Conservation (phyloP, 2,113 vertebrate species). For the Tragelaphus imberbis region DNA sequence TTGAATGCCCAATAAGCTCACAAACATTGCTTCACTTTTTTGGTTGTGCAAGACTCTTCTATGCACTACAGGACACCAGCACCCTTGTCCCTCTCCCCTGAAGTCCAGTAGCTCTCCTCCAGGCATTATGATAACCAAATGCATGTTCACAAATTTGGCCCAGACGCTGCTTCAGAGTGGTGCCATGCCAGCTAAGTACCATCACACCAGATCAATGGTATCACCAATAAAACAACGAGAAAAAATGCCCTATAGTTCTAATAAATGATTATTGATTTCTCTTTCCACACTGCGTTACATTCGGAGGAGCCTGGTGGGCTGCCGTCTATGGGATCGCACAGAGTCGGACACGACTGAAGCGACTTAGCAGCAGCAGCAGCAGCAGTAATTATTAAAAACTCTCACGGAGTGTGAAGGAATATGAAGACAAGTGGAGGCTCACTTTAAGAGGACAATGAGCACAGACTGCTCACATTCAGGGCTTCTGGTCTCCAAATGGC, state of each 20-base stretch:
- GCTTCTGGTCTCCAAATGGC: neutral
- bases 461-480: neutral
- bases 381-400: neutral
- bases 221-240: too few species aligned
- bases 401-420: too few species aligned
- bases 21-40: neutral
- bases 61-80: neutral
- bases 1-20: neutral
- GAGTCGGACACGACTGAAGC: too few species aligned
- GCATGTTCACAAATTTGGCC: neutral
- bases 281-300: neutral
- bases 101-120: neutral
- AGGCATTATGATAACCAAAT: neutral
- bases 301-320: too few species aligned
- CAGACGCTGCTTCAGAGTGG: neutral
- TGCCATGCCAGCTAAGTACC: neutral
- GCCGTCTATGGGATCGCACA: too few species aligned
- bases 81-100: too few species aligned
- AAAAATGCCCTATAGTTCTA: neutral
- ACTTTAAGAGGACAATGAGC: rapidly evolving
- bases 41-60: neutral
- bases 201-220: too few species aligned
- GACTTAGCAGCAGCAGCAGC: too few species aligned
- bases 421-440: neutral
- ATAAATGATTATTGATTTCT: neutral